Conservation (phyloP, 1,140 invertebrate genomes). For the Macrotrachela quadricornifera region DNA sequence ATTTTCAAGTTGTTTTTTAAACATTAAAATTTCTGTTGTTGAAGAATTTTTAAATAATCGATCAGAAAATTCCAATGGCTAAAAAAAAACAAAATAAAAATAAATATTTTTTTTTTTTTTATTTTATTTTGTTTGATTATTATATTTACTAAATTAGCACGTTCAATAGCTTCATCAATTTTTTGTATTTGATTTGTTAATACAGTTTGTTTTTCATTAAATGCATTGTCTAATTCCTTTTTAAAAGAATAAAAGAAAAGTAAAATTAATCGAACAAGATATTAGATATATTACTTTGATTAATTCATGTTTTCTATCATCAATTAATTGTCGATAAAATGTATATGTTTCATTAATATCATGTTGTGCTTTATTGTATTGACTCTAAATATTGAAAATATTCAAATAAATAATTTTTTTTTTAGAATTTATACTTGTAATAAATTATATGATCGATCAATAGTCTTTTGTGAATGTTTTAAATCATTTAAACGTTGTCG, state of each 20-base stretch:
- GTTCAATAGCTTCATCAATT: slow-evolving; percentile 69
- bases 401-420: no score
- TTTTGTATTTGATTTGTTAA: slow-evolving; percentile 65
- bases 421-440: slow-evolving; percentile 35
- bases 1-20: slow-evolving; percentile 73
- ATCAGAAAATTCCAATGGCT: slow-evolving; percentile 73
- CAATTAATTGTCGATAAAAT: slow-evolving; percentile 77
- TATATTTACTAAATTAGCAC: no score
- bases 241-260: no score
- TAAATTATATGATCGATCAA: slow-evolving; percentile 54
- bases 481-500: no score
- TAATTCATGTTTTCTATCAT: slow-evolving; percentile 75
- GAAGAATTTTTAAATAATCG: slow-evolving; percentile 65
- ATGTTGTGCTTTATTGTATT: slow-evolving; percentile 60
- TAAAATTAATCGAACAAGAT: no score
- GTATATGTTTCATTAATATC: slow-evolving; percentile 61
- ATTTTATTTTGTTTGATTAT: no score
- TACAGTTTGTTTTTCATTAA: slow-evolving; percentile 62
- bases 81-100: no score
- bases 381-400: slow-evolving; percentile 46
- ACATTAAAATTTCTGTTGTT: slow-evolving; percentile 66
- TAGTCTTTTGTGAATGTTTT: no score
- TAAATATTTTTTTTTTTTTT: no score
- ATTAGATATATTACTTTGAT: slow-evolving; percentile 37
- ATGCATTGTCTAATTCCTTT: slow-evolving; percentile 70